A percentile compares a stretch with the other conserved stretches of the same genome.
Evolutionary conservation across 1,140 invertebrate species (phyloP).

Genomic region (Lasaia peninsularis): DNA sequence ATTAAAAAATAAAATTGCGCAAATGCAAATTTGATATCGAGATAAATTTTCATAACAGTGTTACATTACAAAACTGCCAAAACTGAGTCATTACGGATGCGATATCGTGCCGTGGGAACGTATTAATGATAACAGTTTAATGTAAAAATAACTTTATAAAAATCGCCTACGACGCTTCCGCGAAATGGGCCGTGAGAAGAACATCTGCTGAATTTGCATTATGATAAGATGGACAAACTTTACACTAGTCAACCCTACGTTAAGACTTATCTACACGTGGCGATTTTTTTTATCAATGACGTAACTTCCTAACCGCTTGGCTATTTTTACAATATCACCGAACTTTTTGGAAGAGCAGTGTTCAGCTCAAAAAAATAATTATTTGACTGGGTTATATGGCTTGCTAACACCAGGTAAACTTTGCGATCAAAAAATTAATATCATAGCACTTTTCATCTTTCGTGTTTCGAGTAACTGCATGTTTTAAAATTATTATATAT

Average conservation of each 20-base stretch:
- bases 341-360: too few relatives aligned
- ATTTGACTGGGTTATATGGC: too few relatives aligned
- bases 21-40: background rate
- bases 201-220: constrained; percentile 32
- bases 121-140: constrained; percentile 35
- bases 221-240: constrained; percentile 22
- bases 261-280: background rate
- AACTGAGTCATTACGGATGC: constrained; percentile 27
- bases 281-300: too few relatives aligned
- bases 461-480: too few relatives aligned
- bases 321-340: too few relatives aligned
- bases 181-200: constrained; percentile 41
- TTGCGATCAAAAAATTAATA: too few relatives aligned
- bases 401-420: too few relatives aligned
- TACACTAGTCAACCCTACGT: background rate
- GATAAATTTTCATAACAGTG: constrained; percentile 2
- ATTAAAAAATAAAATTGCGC: background rate
- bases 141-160: constrained; percentile 29
- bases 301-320: too few relatives aligned
- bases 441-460: too few relatives aligned
- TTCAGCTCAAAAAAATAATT: too few relatives aligned
- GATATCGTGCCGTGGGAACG: constrained; percentile 48
- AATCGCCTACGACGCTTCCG: constrained; percentile 48
- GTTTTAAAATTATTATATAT: too few relatives aligned
- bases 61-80: constrained; percentile 14